Evolutionary conservation across 2,797 vertebrate genomes (phyloP).

Genomic region (Ispidina picta): DNA sequence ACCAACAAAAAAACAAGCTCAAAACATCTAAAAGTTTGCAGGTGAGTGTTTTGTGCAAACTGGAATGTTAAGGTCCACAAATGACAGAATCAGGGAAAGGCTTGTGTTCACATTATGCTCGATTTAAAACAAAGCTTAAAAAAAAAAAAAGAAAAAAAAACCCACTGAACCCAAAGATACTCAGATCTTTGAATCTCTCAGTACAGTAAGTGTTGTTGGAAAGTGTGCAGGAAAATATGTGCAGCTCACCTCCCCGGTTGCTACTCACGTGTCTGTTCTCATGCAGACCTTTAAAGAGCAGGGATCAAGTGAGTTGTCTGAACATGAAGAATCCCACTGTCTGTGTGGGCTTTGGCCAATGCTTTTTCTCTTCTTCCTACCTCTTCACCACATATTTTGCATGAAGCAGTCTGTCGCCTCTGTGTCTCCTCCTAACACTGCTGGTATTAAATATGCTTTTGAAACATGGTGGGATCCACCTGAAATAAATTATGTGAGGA

Average conservation of each 20-base stretch:
- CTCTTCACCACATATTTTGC: neutral
- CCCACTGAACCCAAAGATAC: neutral
- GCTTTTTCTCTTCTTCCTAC: neutral
- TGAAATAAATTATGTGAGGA: neutral
- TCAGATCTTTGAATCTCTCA: neutral
- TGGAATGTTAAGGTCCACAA: neutral
- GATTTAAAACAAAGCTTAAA: neutral
- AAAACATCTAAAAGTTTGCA: neutral
- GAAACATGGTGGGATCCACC: neutral
- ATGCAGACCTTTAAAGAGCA: neutral
- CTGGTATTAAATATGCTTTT: neutral
- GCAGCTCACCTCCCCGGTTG: neutral
- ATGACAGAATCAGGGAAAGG: neutral
- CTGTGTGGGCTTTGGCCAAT: constrained; percentile 27
- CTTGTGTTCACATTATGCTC: accelerated
- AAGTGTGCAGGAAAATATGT: neutral
- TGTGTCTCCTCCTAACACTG: neutral
- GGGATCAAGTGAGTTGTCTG: neutral
- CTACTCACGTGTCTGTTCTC: constrained; percentile 7
- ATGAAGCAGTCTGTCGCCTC: constrained; percentile 34
- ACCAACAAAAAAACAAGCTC: too few species aligned
- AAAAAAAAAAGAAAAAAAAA: neutral
- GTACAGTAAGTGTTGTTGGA: neutral
- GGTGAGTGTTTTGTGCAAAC: neutral
- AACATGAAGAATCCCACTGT: constrained; percentile 13